Conservation (phyloP, 2,797 vertebrate species). For the Anabas testudineus region DNA sequence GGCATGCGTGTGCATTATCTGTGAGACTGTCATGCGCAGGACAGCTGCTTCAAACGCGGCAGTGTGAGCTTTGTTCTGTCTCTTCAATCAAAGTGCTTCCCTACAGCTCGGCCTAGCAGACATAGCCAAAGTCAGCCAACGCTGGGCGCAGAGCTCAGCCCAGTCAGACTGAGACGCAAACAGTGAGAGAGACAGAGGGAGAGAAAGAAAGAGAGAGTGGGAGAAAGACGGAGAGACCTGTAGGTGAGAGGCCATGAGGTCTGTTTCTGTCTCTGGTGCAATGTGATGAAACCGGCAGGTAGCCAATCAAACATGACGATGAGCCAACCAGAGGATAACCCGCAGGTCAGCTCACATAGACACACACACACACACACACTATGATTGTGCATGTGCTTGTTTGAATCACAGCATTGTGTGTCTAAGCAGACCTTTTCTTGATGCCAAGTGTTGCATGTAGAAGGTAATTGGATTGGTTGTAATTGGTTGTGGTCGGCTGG, state of each 20-base stretch:
- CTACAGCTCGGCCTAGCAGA: conserved; percentile 72
- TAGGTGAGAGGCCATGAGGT: conserved; percentile 77
- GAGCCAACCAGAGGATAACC: conserved; percentile 78
- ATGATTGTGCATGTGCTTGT: conserved; percentile 30
- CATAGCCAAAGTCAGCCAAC: conserved; percentile 73
- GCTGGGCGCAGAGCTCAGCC: conserved; percentile 50
- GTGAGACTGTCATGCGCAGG: conserved; percentile 52
- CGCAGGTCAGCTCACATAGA: conserved; percentile 66
- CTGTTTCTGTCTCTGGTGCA: conserved; percentile 78
- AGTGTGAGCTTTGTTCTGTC: conserved; percentile 73
- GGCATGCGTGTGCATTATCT: conserved; percentile 27
- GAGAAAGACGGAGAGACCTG: conserved; percentile 55
- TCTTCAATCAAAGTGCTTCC: conserved; percentile 77
- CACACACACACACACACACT: conserved; percentile 26
- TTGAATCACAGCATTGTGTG: conserved; percentile 53
- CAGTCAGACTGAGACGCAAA: conserved; percentile 47
- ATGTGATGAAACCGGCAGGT: conserved; percentile 81
- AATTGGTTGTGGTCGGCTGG: conserved; percentile 78
- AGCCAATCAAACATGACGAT: conserved; percentile 78
- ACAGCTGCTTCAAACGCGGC: conserved; percentile 76
- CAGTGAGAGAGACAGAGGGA: conserved; percentile 5
- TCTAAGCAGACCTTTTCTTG: conserved; percentile 60
- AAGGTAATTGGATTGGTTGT: conserved; percentile 79
- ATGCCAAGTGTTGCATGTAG: conserved; percentile 78
- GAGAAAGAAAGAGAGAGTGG: conserved; percentile 18